Evolutionary conservation across 2,113 vertebrate species (phyloP).

Genomic region (Oncorhynchus nerka): DNA sequence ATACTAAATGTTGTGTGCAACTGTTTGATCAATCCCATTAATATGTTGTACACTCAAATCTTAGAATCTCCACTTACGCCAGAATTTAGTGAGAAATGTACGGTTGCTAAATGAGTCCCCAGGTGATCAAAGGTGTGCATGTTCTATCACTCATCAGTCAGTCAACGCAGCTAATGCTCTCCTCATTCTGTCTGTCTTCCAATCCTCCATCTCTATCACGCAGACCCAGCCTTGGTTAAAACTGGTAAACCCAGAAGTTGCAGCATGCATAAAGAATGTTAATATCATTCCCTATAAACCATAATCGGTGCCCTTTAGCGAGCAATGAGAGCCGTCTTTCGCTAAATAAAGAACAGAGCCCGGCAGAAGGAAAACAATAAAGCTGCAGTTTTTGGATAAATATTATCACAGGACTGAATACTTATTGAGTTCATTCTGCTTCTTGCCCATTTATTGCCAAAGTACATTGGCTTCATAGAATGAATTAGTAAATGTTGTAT

Average conservation of each 20-base stretch:
- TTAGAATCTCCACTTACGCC: too few relatives aligned
- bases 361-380: background rate
- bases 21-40: too few relatives aligned
- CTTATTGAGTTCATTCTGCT: background rate
- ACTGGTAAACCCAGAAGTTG: constrained; percentile 40
- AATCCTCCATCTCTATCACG: constrained; percentile 3
- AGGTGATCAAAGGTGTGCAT: constrained; percentile 40
- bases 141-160: constrained; percentile 30
- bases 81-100: too few relatives aligned
- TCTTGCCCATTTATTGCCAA: background rate
- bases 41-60: too few relatives aligned
- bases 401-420: background rate
- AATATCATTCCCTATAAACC: constrained; percentile 32
- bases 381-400: background rate
- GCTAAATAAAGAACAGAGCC: background rate
- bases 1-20: too few relatives aligned
- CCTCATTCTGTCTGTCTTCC: background rate
- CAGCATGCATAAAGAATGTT: constrained; percentile 48
- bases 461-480: background rate
- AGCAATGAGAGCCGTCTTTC: background rate
- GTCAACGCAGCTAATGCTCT: constrained; percentile 32
- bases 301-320: constrained; percentile 28
- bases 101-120: too few relatives aligned
- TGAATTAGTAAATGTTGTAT: background rate
- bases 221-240: background rate